A percentile compares a stretch with the other conserved stretches of the same genome.
Evolutionary conservation across 2,113 vertebrate species (phyloP).

Genomic region (Alligator sinensis): DNA sequence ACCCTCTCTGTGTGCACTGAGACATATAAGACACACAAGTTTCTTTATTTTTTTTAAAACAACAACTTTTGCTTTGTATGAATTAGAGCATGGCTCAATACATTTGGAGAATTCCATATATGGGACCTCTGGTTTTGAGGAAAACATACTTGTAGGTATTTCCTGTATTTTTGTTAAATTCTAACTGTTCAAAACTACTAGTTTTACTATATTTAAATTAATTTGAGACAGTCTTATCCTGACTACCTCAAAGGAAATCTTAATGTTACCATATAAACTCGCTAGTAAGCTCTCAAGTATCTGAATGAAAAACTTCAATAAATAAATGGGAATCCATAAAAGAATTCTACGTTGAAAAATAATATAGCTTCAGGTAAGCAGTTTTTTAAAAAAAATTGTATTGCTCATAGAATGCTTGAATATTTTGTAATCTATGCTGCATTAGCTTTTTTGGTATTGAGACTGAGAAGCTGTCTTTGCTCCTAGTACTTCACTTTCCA

Average conservation of each 20-base stretch:
- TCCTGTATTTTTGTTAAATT: no score
- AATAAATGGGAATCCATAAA: conserved; percentile 29
- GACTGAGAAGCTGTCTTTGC: conserved; percentile 36
- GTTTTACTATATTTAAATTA: background rate
- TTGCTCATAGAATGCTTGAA: conserved; percentile 48
- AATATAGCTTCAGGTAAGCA: conserved; percentile 40
- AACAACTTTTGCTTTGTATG: no score
- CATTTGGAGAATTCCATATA: no score
- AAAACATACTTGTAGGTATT: no score
- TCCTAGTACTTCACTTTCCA: conserved; percentile 24
- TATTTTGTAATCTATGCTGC: conserved; percentile 19
- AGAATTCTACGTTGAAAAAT: background rate
- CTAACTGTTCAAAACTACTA: background rate
- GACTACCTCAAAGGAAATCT: background rate
- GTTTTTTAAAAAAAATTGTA: background rate
- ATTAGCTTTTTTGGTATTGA: conserved; percentile 43
- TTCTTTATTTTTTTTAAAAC: no score
- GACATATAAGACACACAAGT: rapidly evolving
- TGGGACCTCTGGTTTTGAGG: no score
- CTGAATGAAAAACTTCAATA: background rate
- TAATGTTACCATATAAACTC: conserved; percentile 49
- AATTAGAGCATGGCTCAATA: no score
- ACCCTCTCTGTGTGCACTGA: background rate
- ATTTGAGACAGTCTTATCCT: background rate
- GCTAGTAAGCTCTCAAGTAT: background rate